Evolutionary conservation across 2,113 vertebrate genomes (phyloP).

Genomic region (Limanda limanda): DNA sequence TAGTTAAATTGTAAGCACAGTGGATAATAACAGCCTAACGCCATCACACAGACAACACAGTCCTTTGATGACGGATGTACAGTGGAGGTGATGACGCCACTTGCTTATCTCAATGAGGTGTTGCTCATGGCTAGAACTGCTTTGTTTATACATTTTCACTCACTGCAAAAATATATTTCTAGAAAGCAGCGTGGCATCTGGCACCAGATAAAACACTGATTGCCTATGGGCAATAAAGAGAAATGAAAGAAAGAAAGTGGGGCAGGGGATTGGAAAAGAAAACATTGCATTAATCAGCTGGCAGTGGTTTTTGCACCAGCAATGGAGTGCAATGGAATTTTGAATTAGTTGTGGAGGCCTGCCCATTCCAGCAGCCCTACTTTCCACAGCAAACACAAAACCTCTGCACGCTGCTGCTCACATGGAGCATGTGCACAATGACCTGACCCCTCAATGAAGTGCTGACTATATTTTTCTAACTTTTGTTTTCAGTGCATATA

Average conservation of each 20-base stretch:
- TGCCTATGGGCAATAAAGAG: slow-evolving; percentile 48
- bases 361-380: slow-evolving; percentile 62
- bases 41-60: background rate
- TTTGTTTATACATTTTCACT: slow-evolving; percentile 10
- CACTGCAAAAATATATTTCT: slow-evolving; percentile 41
- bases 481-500: too few species aligned
- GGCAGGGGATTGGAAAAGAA: slow-evolving; percentile 61
- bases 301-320: slow-evolving; percentile 57
- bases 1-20: background rate
- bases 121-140: slow-evolving; percentile 23
- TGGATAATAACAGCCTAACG: background rate
- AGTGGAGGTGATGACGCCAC: slow-evolving; percentile 32
- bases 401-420: background rate
- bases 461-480: background rate
- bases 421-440: background rate
- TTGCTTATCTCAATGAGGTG: background rate
- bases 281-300: slow-evolving; percentile 71
- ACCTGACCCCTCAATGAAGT: background rate
- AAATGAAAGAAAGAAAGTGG: slow-evolving; percentile 66
- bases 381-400: slow-evolving; percentile 47
- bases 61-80: slow-evolving; percentile 6
- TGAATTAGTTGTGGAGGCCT: slow-evolving; percentile 63
- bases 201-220: slow-evolving; percentile 62
- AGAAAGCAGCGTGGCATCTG: slow-evolving; percentile 51
- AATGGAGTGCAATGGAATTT: slow-evolving; percentile 50